A percentile compares a stretch with the other conserved stretches of the same genome.
These are phyloP conservation scores for Camelus bactrianus DNA, from an alignment of 2,113 vertebrate genomes.

Conservation along the genomic window DNA sequence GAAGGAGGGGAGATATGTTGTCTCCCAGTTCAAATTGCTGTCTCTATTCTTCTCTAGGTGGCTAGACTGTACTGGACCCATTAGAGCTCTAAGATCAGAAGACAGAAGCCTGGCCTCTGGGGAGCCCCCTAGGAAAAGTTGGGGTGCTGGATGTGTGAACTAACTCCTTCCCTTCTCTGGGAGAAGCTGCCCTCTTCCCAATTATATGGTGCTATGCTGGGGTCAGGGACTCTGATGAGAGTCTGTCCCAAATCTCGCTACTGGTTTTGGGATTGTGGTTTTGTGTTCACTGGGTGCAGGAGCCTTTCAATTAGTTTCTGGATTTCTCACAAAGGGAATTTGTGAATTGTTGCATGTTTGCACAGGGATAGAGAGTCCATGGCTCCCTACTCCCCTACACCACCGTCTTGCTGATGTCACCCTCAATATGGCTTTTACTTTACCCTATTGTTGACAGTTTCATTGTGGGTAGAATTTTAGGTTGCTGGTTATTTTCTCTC, in stretches of 20 bases:
- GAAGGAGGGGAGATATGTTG: neutral
- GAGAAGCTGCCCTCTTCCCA: neutral
- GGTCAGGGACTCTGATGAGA: neutral
- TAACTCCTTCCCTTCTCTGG: neutral
- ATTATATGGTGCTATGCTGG: neutral
- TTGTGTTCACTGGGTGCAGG: neutral
- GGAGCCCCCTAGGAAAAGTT: neutral
- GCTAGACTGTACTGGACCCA: neutral
- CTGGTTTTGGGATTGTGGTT: neutral
- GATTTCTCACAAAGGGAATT: neutral
- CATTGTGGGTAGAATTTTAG: neutral
- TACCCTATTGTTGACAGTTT: neutral
- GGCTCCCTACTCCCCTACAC: neutral
- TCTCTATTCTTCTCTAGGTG: neutral
- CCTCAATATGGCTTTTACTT: neutral
- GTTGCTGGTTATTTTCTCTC: neutral
- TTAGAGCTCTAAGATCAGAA: neutral
- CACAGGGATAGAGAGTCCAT: neutral
- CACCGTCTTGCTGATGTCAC: neutral
- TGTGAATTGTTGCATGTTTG: neutral
- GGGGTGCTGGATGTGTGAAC: neutral
- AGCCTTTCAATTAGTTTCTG: neutral
- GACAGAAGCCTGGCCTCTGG: neutral
- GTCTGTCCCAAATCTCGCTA: neutral
- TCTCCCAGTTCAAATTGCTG: neutral